Evolutionary conservation across 2,888 invertebrate species (phyloP), one percentile per base, ranked within the genome.

Genomic region (Linnaemya vulpina): DNA sequence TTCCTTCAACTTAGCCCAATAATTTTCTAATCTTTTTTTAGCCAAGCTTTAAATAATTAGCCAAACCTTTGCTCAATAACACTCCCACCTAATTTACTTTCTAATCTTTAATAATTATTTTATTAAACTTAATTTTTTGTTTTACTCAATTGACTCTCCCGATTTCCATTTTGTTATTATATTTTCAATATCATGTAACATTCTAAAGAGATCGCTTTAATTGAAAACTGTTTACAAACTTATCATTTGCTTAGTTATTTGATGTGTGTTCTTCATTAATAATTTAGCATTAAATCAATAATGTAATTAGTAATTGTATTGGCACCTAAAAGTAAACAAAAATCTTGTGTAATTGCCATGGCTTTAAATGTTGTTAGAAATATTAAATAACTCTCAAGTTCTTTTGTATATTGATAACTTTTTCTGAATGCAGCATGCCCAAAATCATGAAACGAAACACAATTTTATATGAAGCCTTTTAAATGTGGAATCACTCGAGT

Each of bases 341-440:
- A 60, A 58, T 83, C 60, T 73, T 70, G 80, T 74, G 70, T 85
- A 85, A 78, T 85, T 85, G 81, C 75, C 78, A 78, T 85, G 85
- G 85, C 85, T 85, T 85, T 85, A 85, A 85, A 82, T 85, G 85
- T 85, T 85, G 85, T 85, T 82, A 85, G 53, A 55, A 70, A 65
- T 77, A 49, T 67, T 11, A 62, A 71, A 43, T 55, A 55, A 71
- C n/a, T 40, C 20, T 51, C 30, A 13, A 51, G 5, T 60, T 46
- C 62, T 13, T 65, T 4, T 51, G 11, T 35, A 51, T 13, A 22
- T 40, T 40, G 22, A 11, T 30, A 65, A 46, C 9, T 20, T 15
- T 60, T 60, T 60, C n/a, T 1, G 17, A 55, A 55, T 76, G 76
- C 76, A 76, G 76, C 76, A 76, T 76, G 67, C 60, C 15, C 8